phyloP scores from a whole-genome alignment of 2,113 vertebrate species.

The Coturnix japonica region DNA sequence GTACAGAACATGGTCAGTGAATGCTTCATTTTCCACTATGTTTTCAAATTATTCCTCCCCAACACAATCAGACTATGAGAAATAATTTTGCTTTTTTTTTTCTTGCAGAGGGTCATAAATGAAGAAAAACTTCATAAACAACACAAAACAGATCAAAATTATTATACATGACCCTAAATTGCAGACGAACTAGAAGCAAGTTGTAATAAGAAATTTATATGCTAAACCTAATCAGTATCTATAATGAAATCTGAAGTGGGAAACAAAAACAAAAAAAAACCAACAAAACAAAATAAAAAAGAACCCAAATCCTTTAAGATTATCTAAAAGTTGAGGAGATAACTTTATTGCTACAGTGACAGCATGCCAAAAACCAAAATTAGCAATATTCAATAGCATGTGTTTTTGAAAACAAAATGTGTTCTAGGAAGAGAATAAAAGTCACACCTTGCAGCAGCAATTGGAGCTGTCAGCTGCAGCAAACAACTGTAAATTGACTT shows the following conservation, averaged over 20 bases:
- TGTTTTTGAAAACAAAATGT: background rate
- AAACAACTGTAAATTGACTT: background rate
- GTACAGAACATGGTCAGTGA: background rate
- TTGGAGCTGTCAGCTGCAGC: background rate
- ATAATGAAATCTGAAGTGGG: background rate
- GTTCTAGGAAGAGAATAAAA: background rate
- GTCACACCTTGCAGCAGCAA: background rate
- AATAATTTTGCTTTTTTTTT: background rate
- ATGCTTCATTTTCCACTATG: background rate
- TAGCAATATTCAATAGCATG: background rate
- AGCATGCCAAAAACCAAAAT: background rate
- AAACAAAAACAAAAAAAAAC: background rate
- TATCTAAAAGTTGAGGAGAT: background rate
- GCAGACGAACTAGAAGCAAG: background rate
- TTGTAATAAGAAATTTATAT: background rate
- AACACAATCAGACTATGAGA: background rate
- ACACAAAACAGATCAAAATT: background rate
- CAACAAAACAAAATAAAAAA: background rate
- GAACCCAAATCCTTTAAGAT: background rate
- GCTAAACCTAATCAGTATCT: background rate
- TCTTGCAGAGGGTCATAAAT: background rate
- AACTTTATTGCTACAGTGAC: background rate
- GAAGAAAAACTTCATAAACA: background rate
- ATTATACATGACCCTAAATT: accelerated
- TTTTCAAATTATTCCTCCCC: background rate